Base-by-base conservation (phyloP, 2,113 vertebrate species). In the Pardalotus punctatus region DNA sequence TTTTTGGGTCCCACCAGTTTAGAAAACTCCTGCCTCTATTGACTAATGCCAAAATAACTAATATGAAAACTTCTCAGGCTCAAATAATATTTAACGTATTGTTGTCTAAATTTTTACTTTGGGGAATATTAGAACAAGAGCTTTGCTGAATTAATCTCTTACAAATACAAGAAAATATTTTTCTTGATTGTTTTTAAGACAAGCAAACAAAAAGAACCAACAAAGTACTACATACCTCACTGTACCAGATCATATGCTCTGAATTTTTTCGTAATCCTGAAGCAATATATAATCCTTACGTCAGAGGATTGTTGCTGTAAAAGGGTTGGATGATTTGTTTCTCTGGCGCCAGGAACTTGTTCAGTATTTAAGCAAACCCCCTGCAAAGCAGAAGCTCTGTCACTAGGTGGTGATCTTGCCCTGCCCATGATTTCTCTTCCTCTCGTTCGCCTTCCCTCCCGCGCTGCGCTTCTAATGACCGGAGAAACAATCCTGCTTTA, bases 321-420 rank as follows among this genome's bases (percentile, higher is more conserved):
- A 72, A 79, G 13, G 0, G 5, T 35, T 31, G 24, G 12, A 17
- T 60, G 2, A 2, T 54, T 86, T 71, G 2, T 89, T 66, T 48
- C 36, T 35, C 21, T 1, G 2, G 8, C 22, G 5, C 21, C 27
- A 13, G 17, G 24, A 31, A 2, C 8, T 35, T 28, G 24, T 12
- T 23, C 11, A 12, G 0, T 18, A 6, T n/a, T 25, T 4, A 17
- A 22, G 33, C 27, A 45, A 45, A 38, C 3, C 27, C 4, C 15
- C 8, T 91, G 90, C 66, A 74, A 50, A 42, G 72, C 43, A 29
- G 1, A 47, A 11, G 4, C 17, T 69, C 11, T 47, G 65, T 77
- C 97, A 64, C 95, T 97, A 96, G 97, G 28, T 96, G 97, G 97
- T 27, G 73, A 23, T 57, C 83, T 95, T 88, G 58, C 47, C 40